Conservation (phyloP, 2,113 vertebrate species). For the Spermophilus dauricus region DNA sequence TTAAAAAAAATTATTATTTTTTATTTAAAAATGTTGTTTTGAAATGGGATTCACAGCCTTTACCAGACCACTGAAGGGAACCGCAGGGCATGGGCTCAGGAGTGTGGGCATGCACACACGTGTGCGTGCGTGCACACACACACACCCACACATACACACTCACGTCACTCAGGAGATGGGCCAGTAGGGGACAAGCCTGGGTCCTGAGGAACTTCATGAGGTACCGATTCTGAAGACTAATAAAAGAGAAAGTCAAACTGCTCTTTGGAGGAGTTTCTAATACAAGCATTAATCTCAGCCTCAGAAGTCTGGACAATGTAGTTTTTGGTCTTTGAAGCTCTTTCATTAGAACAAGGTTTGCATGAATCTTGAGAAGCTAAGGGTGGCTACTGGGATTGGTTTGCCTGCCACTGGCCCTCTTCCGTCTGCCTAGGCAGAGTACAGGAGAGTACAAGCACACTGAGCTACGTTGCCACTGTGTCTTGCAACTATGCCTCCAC, state of each 20-base stretch:
- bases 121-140: not conserved
- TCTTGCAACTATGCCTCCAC: not conserved
- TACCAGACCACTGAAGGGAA: not conserved
- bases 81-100: rapidly evolving
- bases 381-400: not conserved
- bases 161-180: not conserved
- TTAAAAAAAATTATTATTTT: not conserved
- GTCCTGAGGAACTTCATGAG: not conserved
- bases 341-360: not conserved
- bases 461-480: rapidly evolving
- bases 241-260: not conserved
- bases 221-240: not conserved
- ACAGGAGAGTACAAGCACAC: not conserved
- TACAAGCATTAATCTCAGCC: not conserved
- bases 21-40: not conserved
- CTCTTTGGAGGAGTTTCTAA: not conserved
- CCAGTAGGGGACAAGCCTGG: not conserved
- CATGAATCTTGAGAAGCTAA: not conserved
- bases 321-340: not conserved
- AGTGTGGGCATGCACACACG: no score
- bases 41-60: not conserved
- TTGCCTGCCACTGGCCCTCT: not conserved
- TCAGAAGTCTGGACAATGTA: not conserved
- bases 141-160: not conserved
- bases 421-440: not conserved